These are phyloP conservation scores for Lochmaea capreae DNA, from an alignment of 2,888 invertebrate genomes.

Conservation along the genomic window DNA sequence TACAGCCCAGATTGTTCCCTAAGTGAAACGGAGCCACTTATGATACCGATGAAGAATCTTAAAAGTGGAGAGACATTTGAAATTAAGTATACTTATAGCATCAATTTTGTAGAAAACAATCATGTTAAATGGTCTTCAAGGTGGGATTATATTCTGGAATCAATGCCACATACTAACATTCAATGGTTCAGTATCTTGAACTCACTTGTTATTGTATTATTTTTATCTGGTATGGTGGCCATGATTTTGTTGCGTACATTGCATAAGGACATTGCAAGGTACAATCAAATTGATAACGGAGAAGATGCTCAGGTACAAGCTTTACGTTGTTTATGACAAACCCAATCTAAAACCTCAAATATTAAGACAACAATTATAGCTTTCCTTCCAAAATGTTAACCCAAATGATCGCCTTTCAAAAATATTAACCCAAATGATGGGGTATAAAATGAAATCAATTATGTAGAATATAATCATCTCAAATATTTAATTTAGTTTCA, in stretches of 20 bases:
- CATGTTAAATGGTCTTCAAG: conserved; percentile 97
- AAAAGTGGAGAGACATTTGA: conserved; percentile 67
- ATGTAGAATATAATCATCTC: no score
- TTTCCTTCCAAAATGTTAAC: no score
- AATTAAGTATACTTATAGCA: conserved; percentile 89
- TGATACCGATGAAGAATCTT: conserved; percentile 73
- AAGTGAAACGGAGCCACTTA: conserved; percentile 71
- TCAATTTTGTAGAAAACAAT: conserved; percentile 83
- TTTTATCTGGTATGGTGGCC: conserved; percentile 98
- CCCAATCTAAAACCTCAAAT: no score
- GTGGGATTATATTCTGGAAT: conserved; percentile 99
- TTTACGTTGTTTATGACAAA: no score
- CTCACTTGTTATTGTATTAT: conserved; percentile 95
- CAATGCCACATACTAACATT: conserved; percentile 98
- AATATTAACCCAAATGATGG: no score
- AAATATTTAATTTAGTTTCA: no score
- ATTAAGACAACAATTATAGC: no score
- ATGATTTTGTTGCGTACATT: conserved; percentile 98
- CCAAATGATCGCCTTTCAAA: no score
- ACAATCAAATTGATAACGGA: conserved; percentile 94
- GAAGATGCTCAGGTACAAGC: conserved; percentile 87
- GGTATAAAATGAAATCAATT: no score
- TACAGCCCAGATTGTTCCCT: conserved; percentile 45
- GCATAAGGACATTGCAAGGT: conserved; percentile 98
- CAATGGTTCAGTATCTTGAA: conserved; percentile 99